A percentile compares a stretch with the other conserved stretches of the same genome.
Conservation (phyloP, 1,140 invertebrate genomes). For the Meloidogyne hapla region DNA sequence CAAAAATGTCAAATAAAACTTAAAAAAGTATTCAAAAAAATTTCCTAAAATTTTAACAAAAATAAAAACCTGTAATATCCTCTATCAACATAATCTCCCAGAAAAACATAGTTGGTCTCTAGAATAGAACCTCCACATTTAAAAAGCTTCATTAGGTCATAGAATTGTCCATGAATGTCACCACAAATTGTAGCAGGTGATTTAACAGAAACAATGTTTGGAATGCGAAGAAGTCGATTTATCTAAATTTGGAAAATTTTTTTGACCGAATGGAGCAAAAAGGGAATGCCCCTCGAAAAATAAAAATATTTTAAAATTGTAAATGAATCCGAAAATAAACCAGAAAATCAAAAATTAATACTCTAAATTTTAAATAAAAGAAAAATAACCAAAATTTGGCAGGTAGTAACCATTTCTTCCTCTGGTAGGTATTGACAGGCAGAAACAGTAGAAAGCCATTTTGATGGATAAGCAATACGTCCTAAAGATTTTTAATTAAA, state of each 20-base stretch:
- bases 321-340: no score
- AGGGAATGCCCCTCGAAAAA: background rate
- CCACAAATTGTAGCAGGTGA: slow-evolving; percentile 61
- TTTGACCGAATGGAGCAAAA: background rate
- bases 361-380: slow-evolving; percentile 1
- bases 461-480: slow-evolving; percentile 37
- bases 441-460: slow-evolving; percentile 53
- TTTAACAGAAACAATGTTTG: slow-evolving; percentile 52
- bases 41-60: no score
- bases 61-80: slow-evolving; percentile 80
- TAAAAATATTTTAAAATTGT: no score
- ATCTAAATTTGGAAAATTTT: slow-evolving; percentile 32
- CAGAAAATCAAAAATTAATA: no score
- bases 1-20: background rate
- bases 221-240: slow-evolving; percentile 37
- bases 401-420: slow-evolving; percentile 54
- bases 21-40: background rate
- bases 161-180: slow-evolving; percentile 69
- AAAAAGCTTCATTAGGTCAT: slow-evolving; percentile 98
- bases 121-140: slow-evolving; percentile 86
- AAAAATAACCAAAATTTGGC: slow-evolving; percentile 50
- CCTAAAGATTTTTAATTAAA: slow-evolving; percentile 13
- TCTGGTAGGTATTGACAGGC: slow-evolving; percentile 60
- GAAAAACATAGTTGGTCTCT: slow-evolving; percentile 53
- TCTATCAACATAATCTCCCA: slow-evolving; percentile 86